phyloP scores from a whole-genome alignment of 2,888 invertebrate species.

The Lagria hirta region DNA sequence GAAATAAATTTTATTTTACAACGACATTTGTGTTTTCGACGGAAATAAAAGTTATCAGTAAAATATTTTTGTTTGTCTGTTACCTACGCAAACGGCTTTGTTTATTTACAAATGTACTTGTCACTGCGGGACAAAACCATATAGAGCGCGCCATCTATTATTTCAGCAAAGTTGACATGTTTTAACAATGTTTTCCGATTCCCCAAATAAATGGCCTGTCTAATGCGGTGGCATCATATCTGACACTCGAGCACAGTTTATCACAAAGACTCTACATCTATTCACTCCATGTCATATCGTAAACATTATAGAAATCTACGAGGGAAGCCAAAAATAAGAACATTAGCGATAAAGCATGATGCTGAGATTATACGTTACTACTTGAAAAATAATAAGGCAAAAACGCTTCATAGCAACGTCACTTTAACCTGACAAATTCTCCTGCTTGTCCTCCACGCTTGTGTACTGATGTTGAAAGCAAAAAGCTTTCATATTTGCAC shows the following conservation, averaged over 20 bases:
- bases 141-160: constrained; percentile 24
- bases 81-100: too few relatives aligned
- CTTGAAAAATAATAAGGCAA: constrained; percentile 12
- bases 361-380: too few relatives aligned
- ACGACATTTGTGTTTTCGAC: neutral
- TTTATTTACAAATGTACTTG: constrained; percentile 21
- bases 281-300: constrained; percentile 16
- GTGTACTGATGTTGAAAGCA: too few relatives aligned
- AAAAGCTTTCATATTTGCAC: too few relatives aligned
- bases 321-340: constrained; percentile 15
- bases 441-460: too few relatives aligned
- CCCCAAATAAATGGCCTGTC: constrained; percentile 29
- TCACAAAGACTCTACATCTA: constrained; percentile 24
- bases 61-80: constrained; percentile 3
- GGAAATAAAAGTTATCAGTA: constrained; percentile 4
- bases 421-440: constrained; percentile 10
- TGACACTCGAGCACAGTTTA: constrained; percentile 25
- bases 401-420: too few relatives aligned
- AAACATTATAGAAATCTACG: constrained; percentile 17
- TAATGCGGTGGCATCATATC: constrained; percentile 28
- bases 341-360: too few relatives aligned
- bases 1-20: constrained; percentile 9
- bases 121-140: constrained; percentile 13
- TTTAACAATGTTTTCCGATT: constrained; percentile 29
- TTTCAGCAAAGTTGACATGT: constrained; percentile 27